A percentile compares a stretch with the other conserved stretches of the same genome.
phyloP scores from a whole-genome alignment of 2,888 invertebrate species.

The Agrilus mali region DNA sequence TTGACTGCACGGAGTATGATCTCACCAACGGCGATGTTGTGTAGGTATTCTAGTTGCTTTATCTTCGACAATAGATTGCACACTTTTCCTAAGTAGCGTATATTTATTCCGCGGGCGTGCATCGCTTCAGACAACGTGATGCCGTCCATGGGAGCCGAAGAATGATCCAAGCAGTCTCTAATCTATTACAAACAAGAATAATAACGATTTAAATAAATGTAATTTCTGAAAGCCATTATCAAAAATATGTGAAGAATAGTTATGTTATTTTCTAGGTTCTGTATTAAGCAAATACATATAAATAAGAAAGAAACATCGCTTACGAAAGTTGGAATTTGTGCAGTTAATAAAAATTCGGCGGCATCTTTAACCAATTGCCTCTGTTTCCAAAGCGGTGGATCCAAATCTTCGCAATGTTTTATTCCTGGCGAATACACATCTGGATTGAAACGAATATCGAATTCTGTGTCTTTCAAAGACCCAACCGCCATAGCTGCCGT shows the following conservation, averaged over 20 bases:
- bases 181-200: constrained; percentile 42
- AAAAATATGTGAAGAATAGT: background rate
- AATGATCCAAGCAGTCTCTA: constrained; percentile 81
- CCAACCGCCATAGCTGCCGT: constrained; percentile 86
- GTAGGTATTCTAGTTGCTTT: constrained; percentile 70
- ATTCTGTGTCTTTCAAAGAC: constrained; percentile 89
- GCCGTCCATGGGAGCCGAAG: constrained; percentile 92
- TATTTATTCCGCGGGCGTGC: constrained; percentile 93
- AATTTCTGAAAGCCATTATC: background rate
- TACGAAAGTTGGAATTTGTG: constrained; percentile 91
- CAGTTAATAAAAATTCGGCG: constrained; percentile 83
- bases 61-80: constrained; percentile 66
- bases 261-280: background rate
- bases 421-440: constrained; percentile 96
- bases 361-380: constrained; percentile 88
- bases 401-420: constrained; percentile 61
- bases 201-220: background rate
- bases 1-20: constrained; percentile 81
- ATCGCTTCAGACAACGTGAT: constrained; percentile 81
- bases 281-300: background rate
- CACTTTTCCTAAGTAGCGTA: constrained; percentile 91
- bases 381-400: constrained; percentile 62
- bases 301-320: constrained; percentile 29
- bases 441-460: constrained; percentile 95
- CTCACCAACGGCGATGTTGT: constrained; percentile 85